Percentiles rank a stretch among this genome's conserved stretches.
Conservation (phyloP, 1,140 invertebrate species). For the Heterodera carotae region DNA sequence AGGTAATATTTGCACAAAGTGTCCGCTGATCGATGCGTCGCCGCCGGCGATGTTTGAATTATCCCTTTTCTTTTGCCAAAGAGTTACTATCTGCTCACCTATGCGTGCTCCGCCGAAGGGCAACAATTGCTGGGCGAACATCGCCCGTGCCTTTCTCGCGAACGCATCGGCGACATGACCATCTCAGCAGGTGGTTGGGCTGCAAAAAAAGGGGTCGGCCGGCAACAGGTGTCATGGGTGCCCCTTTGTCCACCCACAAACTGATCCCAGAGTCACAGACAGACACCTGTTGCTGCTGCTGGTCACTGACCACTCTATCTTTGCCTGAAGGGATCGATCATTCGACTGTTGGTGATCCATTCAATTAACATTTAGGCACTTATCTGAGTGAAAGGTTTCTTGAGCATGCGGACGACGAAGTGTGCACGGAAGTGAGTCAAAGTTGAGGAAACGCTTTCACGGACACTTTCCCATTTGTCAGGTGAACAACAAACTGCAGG, state of each 20-base stretch:
- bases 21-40: too few relatives aligned
- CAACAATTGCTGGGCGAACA: constrained; percentile 61
- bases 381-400: constrained; percentile 64
- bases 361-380: constrained; percentile 45
- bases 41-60: too few relatives aligned
- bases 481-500: constrained; percentile 60
- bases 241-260: too few relatives aligned
- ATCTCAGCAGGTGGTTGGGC: constrained; percentile 59
- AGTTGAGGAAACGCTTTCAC: too few relatives aligned
- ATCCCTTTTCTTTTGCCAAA: constrained; percentile 15
- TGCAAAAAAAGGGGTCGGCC: too few relatives aligned
- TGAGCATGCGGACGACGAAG: constrained; percentile 60
- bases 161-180: constrained; percentile 65
- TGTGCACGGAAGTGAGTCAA: constrained; percentile 45
- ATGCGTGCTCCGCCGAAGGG: constrained; percentile 62
- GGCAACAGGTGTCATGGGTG: too few relatives aligned
- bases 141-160: constrained; percentile 56
- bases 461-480: too few relatives aligned
- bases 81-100: constrained; percentile 64
- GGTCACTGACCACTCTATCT: neutral
- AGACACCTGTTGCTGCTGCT: too few relatives aligned
- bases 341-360: too few relatives aligned
- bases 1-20: constrained; percentile 23
- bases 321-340: neutral
- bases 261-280: too few relatives aligned